These are phyloP conservation scores for Listronotus bonariensis DNA, from an alignment of 1,140 invertebrate species.

Conservation along the genomic window DNA sequence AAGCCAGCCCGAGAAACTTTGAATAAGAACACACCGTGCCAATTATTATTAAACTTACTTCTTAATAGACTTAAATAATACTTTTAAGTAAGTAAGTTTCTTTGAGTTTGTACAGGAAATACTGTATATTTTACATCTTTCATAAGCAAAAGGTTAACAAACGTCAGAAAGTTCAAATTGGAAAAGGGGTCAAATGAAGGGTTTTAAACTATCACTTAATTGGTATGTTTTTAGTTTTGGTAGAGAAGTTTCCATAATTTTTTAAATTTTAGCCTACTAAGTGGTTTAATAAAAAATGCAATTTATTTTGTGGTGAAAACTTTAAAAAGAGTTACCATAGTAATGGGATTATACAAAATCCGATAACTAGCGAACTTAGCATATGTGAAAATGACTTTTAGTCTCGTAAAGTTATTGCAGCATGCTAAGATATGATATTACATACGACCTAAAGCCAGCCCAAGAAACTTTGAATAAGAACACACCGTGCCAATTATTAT, in stretches of 20 bases:
- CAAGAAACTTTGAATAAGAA: constrained; percentile 6
- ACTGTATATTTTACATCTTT: too few species aligned
- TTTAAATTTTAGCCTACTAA: too few species aligned
- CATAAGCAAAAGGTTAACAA: too few species aligned
- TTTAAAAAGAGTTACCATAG: too few species aligned
- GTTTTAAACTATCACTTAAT: too few species aligned
- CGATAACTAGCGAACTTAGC: constrained; percentile 2
- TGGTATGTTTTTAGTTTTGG: too few species aligned
- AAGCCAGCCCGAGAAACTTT: constrained; percentile 4
- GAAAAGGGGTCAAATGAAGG: too few species aligned
- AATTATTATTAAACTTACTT: background rate
- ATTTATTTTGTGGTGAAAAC: too few species aligned
- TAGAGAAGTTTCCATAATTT: too few species aligned
- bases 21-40: constrained; percentile 5
- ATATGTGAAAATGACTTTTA: background rate
- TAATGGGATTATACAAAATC: background rate
- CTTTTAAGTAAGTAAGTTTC: constrained; percentile 1
- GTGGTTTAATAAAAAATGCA: too few species aligned
- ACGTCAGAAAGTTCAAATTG: too few species aligned
- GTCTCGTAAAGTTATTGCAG: constrained; percentile 1
- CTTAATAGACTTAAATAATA: background rate
- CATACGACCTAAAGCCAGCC: background rate
- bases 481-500: constrained; percentile 1
- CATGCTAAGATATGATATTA: background rate
- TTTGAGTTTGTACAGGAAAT: background rate